Base-by-base conservation (phyloP, 2,888 invertebrate species). In the Barypeithes pellucidus region DNA sequence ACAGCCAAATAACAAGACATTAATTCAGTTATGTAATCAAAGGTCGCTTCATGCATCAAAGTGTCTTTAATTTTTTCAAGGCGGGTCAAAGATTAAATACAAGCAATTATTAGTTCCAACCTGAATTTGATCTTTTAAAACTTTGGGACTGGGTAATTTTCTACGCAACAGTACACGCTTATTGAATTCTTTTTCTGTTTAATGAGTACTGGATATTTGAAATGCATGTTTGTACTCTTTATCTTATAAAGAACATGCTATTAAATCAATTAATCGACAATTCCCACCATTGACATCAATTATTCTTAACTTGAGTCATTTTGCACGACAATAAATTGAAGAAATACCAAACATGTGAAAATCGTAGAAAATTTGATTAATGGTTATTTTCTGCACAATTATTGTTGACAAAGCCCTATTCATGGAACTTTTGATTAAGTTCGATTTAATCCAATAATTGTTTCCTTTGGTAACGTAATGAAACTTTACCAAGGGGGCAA, bases 51-150 rank as follows among this genome's bases (percentile, higher is more conserved):
- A 50, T 54, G 67, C 61, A 67, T 62, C 43, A 52, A 71, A 60
- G 22, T 54, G 52, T 43, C 63, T 65, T 71, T 66, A 59, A 60
- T 66, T 14, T 65, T 68, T 73, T 73, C 73, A 73, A 73, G 73
- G 73, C 22, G 47, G 73, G 66, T 69, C 66, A 68, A 73, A 73
- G 73, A 66, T 73, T 73, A 73, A 73, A 66, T 60, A 69, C 20
- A 50, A 41, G 29, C 45, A 66, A 72, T 67, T 71, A 71, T 54
- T 59, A 29, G 39, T 52, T 24, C 41, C n/a, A 52, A 57, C 66
- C 65, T 16, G 54, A 57, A 66, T 14, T 29, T 57, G 66, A 66
- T 66, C 66, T 54, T 66, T 63, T 33, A 45, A 50, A 52, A 54
- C 54, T 33, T 57, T 57, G 18, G 33, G 54, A 57, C 54, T 50